These are phyloP conservation scores for Siniperca obscura DNA, from an alignment of 2,797 vertebrate genomes.

Conservation along the genomic window DNA sequence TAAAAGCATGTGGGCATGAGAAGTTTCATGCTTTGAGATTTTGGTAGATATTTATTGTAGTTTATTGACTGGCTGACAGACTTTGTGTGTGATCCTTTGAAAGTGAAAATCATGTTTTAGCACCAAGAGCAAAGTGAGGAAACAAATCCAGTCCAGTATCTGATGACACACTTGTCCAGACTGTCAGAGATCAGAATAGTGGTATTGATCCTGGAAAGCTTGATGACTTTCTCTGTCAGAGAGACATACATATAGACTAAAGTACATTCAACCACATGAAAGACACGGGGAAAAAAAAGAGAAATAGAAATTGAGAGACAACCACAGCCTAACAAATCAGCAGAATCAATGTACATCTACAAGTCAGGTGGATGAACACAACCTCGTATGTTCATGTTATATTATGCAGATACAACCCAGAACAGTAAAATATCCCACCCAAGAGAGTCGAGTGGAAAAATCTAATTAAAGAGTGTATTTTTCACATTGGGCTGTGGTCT, in stretches of 20 bases:
- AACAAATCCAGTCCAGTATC: slow-evolving; percentile 11
- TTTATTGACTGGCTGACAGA: not conserved
- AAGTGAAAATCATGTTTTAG: not conserved
- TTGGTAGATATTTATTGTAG: not conserved
- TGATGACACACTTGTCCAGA: slow-evolving; percentile 16
- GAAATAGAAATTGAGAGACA: not conserved
- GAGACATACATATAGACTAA: not conserved
- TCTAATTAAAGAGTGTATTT: not conserved
- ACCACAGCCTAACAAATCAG: not conserved
- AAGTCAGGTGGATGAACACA: not conserved
- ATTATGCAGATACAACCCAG: not conserved
- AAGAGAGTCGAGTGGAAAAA: not conserved
- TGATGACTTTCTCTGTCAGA: slow-evolving; percentile 19
- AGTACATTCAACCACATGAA: slow-evolving; percentile 1
- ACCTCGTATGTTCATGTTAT: not conserved
- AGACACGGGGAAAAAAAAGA: not conserved
- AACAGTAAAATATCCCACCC: not conserved
- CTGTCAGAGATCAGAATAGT: slow-evolving; percentile 19
- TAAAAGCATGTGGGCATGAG: not conserved
- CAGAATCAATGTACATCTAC: not conserved
- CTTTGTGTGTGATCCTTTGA: not conserved
- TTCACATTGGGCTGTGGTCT: not conserved
- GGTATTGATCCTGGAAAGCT: slow-evolving; percentile 22
- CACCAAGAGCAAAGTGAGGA: not conserved
- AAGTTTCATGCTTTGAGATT: not conserved